Base-by-base conservation (phyloP, 2,888 invertebrate genomes). In the Trichacis sp. region DNA sequence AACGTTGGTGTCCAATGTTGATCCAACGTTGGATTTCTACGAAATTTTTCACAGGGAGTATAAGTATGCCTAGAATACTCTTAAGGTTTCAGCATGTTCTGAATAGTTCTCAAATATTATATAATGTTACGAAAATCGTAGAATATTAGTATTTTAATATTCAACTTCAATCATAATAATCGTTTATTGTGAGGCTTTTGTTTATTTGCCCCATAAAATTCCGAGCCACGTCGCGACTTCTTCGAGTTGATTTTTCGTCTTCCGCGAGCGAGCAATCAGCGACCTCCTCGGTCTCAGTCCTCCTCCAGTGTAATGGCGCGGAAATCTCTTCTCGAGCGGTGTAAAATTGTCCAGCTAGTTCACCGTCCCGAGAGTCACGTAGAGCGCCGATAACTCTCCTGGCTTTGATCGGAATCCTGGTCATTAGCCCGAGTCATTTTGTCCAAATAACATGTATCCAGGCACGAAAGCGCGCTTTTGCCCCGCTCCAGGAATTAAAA, bases 281-380 rank as follows among this genome's bases (percentile, higher is more conserved):
- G 54, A 49, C 55, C 59, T 17, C 38, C 64, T 68, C 63, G 60
- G 59, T 24, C 64, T 68, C 63, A 45, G 51, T 52, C 62, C 49
- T 52, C 59, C 55, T 56, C 24, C 73, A 75, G 70, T 76, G 73
- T 79, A 79, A 79, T 79, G 66, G 74, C 69, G 57, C 62, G 70
- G 74, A 77, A 73, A 77, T 72, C 67, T 72, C 69, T 62, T 48
- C 47, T 49, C 69, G 24, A 33, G 33, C 33, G 33, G 33, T 33
- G 33, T 55, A 29, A 49, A 51, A 52, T 48, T 47, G 42, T 64
- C 53, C 52, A 40, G 40, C 40, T 14, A 40, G 40, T 15, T 12
- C 15, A 14, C 40, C 43, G 18, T 43, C 43, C 15, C 3, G 11
- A 11, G 19, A 19, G 17, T 43, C 43, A n/a, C 43, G 17, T 43